Evolutionary conservation across 2,797 vertebrate genomes (phyloP).

Genomic region (Neoniphon sammara): DNA sequence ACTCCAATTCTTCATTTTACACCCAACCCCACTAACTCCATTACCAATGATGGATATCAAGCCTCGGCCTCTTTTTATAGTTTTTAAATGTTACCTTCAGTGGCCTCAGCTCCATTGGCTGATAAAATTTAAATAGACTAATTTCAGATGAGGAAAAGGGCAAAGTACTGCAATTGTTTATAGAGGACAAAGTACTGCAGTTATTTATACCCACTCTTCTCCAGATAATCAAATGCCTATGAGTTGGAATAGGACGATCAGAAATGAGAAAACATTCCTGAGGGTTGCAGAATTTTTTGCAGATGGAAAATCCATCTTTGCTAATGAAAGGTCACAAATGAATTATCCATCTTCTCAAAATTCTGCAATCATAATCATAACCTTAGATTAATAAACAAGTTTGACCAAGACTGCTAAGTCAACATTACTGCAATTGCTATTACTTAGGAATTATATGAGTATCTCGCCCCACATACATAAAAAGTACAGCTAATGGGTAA

Average conservation of each 20-base stretch:
- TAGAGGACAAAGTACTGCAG: background rate
- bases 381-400: background rate
- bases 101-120: background rate
- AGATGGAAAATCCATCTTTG: background rate
- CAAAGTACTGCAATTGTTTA: too few species aligned
- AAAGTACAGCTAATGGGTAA: background rate
- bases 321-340: background rate
- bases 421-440: background rate
- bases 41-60: constrained; percentile 36
- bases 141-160: constrained; percentile 9
- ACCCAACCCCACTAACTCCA: constrained; percentile 35
- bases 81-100: constrained; percentile 37
- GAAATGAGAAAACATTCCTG: constrained; percentile 19
- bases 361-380: background rate
- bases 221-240: constrained; percentile 19
- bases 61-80: constrained; percentile 33
- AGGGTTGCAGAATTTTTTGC: too few species aligned
- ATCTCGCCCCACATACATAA: background rate
- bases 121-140: constrained; percentile 27
- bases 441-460: background rate
- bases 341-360: background rate
- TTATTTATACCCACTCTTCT: constrained; percentile 1
- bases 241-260: background rate
- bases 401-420: background rate
- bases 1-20: constrained; percentile 45